Conservation (phyloP, 30 jellyfish, hydroid and myxozoan species). For the Cassiopea andromeda region DNA sequence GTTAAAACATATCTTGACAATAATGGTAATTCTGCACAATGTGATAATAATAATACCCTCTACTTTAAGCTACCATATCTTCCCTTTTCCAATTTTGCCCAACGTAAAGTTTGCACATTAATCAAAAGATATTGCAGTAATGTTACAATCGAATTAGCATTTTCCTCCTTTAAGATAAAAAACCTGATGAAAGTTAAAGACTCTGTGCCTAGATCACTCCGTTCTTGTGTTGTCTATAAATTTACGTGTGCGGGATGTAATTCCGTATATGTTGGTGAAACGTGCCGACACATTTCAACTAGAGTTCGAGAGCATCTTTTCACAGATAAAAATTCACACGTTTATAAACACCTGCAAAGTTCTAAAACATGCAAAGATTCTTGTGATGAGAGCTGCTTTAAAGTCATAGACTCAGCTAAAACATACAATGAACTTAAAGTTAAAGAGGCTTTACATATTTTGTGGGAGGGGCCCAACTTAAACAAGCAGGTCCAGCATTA, state of each 20-base stretch:
- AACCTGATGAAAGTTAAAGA: neutral
- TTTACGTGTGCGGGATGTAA: neutral
- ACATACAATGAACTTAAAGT: neutral
- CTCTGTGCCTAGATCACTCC: neutral
- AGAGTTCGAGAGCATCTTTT: neutral
- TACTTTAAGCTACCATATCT: neutral
- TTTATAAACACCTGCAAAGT: neutral
- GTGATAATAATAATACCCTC: neutral
- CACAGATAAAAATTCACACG: neutral
- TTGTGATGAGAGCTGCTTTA: neutral
- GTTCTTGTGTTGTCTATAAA: neutral
- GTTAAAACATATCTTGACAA: neutral
- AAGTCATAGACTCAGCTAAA: neutral
- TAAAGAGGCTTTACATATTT: neutral
- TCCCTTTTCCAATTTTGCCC: neutral
- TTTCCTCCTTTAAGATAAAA: neutral
- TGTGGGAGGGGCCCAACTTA: neutral
- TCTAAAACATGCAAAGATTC: neutral
- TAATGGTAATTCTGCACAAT: neutral
- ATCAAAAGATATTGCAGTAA: neutral
- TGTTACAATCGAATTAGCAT: neutral
- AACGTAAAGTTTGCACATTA: neutral
- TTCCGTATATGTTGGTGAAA: neutral
- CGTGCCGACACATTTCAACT: neutral
- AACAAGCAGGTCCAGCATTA: neutral